Base-by-base conservation (phyloP, 53 echinoderm and acorn worm genomes). In the Arbacia lixula region DNA sequence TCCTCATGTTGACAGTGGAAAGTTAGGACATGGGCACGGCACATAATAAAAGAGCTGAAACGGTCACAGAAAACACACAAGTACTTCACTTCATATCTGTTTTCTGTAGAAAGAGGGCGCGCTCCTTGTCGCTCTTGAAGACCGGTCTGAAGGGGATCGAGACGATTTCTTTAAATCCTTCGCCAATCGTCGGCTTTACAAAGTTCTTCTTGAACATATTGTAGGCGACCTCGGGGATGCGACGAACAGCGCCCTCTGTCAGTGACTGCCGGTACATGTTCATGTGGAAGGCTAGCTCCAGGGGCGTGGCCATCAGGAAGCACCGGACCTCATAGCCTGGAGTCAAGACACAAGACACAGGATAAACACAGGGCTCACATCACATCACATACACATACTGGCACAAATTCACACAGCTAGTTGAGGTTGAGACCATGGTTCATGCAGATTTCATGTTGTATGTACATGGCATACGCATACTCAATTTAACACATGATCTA, bases 201-300 rank as follows among this genome's bases (percentile, higher is more conserved):
- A 31, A 91, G 65, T 96, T 93, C 91, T 96, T 96, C 83, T 96
- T 96, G 90, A 91, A 93, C 20, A 93, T 83, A 36, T 93, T 93
- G 74, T 84, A 93, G 28, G 75, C 91, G 3, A 93, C 91, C 29
- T 87, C 76, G 20, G 93, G 91, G 34, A 96, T 72, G 56, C 96
- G 84, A 9, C 96, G 91, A 27, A 84, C 71, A 36, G 85, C 55
- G 68, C 96, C 89, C 31, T 91, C 77, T 17, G 93, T 91, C 75
- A 87, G 88, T 12, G 85, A 88, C 83, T 92, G 94, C 22, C 95
- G 55, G 65, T 86, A 81, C 67, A 87, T 91, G 88, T 96, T 96
- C 38, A 96, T 65, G 51, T 93, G 96, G n/a, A 91, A 89, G 5
- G 93, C 89, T 8, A 96, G 64, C 25, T 91, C 92, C 2, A 84